These are phyloP conservation scores for Platalea minor DNA, from an alignment of 2,797 vertebrate genomes.

Conservation along the genomic window DNA sequence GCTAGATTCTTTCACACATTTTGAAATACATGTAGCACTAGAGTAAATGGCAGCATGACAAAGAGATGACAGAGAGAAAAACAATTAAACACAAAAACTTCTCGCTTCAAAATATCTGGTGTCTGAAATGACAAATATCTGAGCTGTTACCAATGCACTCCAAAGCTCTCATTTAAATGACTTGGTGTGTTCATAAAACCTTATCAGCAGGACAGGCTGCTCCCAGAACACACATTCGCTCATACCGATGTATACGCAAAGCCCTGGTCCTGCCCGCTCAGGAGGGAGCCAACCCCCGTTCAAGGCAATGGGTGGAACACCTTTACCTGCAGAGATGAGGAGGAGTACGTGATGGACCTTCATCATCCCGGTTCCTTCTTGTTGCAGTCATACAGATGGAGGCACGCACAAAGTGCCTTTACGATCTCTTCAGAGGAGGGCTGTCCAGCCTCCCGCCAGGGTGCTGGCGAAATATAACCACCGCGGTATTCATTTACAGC, in stretches of 20 bases:
- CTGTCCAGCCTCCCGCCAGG: not conserved
- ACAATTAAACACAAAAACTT: not conserved
- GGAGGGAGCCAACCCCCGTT: not conserved
- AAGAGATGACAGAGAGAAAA: not conserved
- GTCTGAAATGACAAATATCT: not conserved
- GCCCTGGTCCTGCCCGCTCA: not conserved
- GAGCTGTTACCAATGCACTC: not conserved
- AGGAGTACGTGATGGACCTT: not conserved
- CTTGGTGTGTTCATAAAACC: not conserved
- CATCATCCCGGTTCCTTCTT: conserved; percentile 12
- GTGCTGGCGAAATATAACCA: not conserved
- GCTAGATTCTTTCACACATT: not conserved
- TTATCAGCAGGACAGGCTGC: not conserved
- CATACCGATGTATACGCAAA: rapidly evolving
- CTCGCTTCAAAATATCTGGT: not conserved
- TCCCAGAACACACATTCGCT: rapidly evolving
- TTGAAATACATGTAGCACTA: not conserved
- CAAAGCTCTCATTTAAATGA: not conserved
- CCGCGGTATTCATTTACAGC: conserved; percentile 61
- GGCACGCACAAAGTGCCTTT: not conserved
- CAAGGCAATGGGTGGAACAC: not conserved
- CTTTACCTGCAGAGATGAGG: conserved; percentile 67
- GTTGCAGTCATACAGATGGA: not conserved
- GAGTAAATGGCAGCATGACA: not conserved
- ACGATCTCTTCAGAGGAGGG: not conserved